Percentiles rank a stretch among this genome's conserved stretches.
phyloP scores from a whole-genome alignment of 2,797 vertebrate species.

The Thalassophryne amazonica region DNA sequence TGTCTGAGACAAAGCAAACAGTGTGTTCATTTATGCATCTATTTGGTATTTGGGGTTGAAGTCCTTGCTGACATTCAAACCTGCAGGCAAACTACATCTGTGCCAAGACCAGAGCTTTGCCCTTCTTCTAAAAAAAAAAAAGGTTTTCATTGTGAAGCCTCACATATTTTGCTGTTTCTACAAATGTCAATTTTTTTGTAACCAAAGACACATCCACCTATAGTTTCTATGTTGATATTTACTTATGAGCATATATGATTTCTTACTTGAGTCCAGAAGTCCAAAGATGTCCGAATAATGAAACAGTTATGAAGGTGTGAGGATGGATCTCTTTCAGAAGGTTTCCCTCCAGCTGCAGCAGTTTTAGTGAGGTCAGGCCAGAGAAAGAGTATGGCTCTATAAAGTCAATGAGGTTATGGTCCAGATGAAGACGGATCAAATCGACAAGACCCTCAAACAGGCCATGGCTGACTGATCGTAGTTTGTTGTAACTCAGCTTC shows the following conservation, averaged over 20 bases:
- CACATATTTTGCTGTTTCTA: no score
- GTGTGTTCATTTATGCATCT: neutral
- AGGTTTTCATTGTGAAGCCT: no score
- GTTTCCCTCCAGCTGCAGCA: constrained; percentile 82
- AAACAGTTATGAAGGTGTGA: constrained; percentile 80
- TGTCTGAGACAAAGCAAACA: constrained; percentile 55
- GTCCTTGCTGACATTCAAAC: no score
- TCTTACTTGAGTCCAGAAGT: constrained; percentile 76
- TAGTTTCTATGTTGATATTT: no score
- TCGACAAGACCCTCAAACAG: constrained; percentile 73
- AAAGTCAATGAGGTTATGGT: constrained; percentile 80
- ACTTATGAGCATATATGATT: neutral
- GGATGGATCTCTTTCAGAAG: constrained; percentile 78
- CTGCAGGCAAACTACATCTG: no score
- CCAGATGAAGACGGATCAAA: constrained; percentile 78
- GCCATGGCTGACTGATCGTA: constrained; percentile 62
- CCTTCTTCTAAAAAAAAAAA: no score
- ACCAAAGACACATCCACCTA: neutral
- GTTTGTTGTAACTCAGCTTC: constrained; percentile 85
- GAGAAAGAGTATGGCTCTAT: constrained; percentile 81
- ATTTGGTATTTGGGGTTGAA: neutral
- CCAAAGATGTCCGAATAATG: constrained; percentile 78
- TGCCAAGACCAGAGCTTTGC: no score
- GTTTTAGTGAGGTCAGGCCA: constrained; percentile 76
- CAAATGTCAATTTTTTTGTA: no score